Evolutionary conservation across 1,140 invertebrate genomes (phyloP), one percentile per base, ranked within the genome.

Genomic region (Drosophila busckii): DNA sequence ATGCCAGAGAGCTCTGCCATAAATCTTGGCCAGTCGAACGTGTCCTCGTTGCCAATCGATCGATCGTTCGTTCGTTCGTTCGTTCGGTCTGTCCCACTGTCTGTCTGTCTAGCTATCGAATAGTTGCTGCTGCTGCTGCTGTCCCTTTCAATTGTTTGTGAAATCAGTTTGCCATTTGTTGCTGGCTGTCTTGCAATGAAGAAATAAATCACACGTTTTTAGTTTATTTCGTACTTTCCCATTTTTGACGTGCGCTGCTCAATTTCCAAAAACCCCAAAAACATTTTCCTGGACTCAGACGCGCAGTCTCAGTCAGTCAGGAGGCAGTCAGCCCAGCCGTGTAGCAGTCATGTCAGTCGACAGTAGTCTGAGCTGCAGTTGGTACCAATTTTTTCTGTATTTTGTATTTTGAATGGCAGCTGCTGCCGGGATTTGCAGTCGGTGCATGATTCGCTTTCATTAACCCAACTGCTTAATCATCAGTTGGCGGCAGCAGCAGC

Each of bases 131-230:
- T 10, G 5, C 29, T 10, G 16, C 17, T 60, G 17, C 26, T 20
- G 69, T 64, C 70, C 70, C 60, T 75, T 75, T 70, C 65, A 53
- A 76, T 76, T 60, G 70, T 62, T 52, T 56, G n/a, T 34, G 37
- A n/a, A 37, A 38, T 32, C 17, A 34, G 16, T 41, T 59, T 66
- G 9, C 10, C 3, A 29, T 65, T 58, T 29, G 5, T 45, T 16
- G 29, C 20, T 9, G 22, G 35, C 45, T 70, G 34, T 54, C 37
- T 35, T 52, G 50, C 53, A 78, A 76, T 76, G 67, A 76, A 76
- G 71, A 78, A 78, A 78, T 78, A 78, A 78, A 78, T 78, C 71
- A 78, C 71, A 78, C 71, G 71, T 80, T 78, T 78, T 66, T 70
- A 63, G 58, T 71, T 78, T 71, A 78, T 71, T 78, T 78, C 35